phyloP scores from a whole-genome alignment of 2,888 invertebrate genomes.

The Imbricaverruca yamaguchii region DNA sequence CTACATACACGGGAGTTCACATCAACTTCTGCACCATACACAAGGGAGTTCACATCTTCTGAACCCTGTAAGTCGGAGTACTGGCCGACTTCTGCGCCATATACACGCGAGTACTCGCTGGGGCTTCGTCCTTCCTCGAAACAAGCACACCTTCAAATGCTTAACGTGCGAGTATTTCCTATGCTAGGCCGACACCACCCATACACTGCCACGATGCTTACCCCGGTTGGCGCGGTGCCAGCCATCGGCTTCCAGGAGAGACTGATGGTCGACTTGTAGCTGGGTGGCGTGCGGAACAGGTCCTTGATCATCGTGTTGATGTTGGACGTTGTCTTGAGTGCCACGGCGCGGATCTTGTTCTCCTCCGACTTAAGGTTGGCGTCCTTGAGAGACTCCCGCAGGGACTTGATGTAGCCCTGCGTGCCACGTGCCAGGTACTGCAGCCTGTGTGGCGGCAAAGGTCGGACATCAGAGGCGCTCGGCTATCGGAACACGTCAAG shows the following conservation, averaged over 20 bases:
- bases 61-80: no score
- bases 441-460: constrained; percentile 49
- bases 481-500: no score
- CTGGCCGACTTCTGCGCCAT: no score
- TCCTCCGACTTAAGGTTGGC: constrained; percentile 68
- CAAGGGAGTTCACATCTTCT: no score
- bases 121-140: no score
- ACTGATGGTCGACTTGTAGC: constrained; percentile 73
- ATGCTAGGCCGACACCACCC: no score
- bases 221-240: constrained; percentile 33
- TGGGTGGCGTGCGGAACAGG: constrained; percentile 86
- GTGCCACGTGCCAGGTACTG: constrained; percentile 88
- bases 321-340: constrained; percentile 83
- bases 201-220: no score
- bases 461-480: background rate
- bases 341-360: constrained; percentile 54
- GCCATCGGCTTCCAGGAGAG: constrained; percentile 60
- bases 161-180: no score
- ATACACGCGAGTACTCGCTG: no score
- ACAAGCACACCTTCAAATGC: no score
- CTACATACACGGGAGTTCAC: no score
- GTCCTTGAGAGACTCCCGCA: constrained; percentile 55
- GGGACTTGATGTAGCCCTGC: constrained; percentile 71
- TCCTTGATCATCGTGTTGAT: constrained; percentile 88
- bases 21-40: no score